These are phyloP conservation scores for Acanthosepion lycidas DNA, from an alignment of 2,888 invertebrate genomes.

Conservation along the genomic window DNA sequence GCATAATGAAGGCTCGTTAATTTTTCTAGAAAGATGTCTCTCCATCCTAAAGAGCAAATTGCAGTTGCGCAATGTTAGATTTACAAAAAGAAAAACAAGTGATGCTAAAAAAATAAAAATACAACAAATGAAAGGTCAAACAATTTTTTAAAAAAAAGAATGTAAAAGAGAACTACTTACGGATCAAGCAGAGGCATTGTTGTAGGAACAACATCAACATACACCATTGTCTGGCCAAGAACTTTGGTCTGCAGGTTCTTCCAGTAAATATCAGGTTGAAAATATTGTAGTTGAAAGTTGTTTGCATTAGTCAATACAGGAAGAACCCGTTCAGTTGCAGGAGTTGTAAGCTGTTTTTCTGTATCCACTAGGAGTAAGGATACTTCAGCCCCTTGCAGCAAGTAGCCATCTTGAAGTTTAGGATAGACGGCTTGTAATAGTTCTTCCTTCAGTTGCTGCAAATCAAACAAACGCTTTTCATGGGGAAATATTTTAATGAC, in stretches of 20 bases:
- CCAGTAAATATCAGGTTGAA: slow-evolving; percentile 60
- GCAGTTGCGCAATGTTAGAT: too few relatives aligned
- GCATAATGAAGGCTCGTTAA: too few relatives aligned
- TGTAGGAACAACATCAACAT: slow-evolving; percentile 85
- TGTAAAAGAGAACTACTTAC: slow-evolving; percentile 59
- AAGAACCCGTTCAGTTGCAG: neutral
- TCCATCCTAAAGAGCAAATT: too few relatives aligned
- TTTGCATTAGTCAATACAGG: neutral
- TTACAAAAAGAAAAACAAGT: too few relatives aligned
- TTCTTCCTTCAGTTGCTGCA: neutral
- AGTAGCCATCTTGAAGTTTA: neutral
- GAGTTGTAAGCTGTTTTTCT: neutral
- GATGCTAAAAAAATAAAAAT: too few relatives aligned
- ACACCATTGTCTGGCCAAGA: slow-evolving; percentile 88
- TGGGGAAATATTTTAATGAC: too few relatives aligned
- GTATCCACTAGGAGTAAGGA: neutral
- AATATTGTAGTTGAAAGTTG: slow-evolving; percentile 51
- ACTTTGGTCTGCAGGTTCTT: slow-evolving; percentile 80
- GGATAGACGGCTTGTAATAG: neutral
- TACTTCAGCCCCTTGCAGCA: neutral
- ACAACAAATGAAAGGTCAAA: too few relatives aligned
- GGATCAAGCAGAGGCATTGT: slow-evolving; percentile 82
- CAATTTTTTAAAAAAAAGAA: too few relatives aligned
- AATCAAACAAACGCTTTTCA: neutral
- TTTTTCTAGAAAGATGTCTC: too few relatives aligned